Conservation (phyloP, 2,113 vertebrate species). For the Indicator indicator region DNA sequence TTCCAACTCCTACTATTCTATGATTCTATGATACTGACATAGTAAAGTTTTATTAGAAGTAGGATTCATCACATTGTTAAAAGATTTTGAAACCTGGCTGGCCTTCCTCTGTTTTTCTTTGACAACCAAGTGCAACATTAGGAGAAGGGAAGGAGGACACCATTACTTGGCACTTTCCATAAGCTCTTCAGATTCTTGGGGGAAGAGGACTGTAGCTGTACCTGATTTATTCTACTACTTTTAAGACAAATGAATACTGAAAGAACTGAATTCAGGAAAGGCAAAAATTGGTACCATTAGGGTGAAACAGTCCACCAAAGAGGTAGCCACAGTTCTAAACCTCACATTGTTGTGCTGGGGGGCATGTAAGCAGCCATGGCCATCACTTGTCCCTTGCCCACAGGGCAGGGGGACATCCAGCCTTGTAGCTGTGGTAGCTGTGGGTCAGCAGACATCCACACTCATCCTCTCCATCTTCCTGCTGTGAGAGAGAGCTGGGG, state of each 20-base stretch:
- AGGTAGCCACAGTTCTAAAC: neutral
- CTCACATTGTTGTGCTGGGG: accelerated
- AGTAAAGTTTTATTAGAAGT: neutral
- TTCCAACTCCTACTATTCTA: no score
- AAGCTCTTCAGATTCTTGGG: neutral
- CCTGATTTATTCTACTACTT: neutral
- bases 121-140: neutral
- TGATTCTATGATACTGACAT: neutral
- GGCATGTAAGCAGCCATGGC: accelerated
- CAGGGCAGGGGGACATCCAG: accelerated
- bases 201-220: neutral
- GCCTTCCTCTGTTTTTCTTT: neutral
- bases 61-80: neutral
- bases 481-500: neutral
- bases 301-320: neutral
- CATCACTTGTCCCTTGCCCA: neutral
- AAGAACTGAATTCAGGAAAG: neutral
- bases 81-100: neutral
- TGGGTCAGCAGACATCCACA: accelerated
- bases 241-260: neutral
- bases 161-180: neutral
- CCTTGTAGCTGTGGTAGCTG: accelerated
- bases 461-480: neutral
- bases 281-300: neutral
- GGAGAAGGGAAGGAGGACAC: neutral